Conservation (phyloP, 2,888 invertebrate species). For the Archips crataeganus region DNA sequence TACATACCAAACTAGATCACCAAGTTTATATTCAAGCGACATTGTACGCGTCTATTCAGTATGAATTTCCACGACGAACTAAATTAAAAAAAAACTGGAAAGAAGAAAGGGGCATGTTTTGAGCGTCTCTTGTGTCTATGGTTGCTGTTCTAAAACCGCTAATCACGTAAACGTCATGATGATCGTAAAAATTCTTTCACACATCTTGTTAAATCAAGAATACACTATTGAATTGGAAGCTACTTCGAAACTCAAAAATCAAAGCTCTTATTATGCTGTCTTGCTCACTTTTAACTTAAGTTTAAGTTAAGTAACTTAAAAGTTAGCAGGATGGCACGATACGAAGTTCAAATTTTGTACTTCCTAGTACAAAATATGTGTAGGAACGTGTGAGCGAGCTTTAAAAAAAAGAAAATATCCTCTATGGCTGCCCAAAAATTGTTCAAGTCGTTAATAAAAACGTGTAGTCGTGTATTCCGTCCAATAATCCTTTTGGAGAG, state of each 20-base stretch:
- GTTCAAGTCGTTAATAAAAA: constrained; percentile 14
- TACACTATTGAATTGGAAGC: neutral
- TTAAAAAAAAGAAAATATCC: neutral
- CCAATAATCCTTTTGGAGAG: neutral
- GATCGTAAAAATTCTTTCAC: neutral
- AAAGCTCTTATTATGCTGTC: too few species aligned
- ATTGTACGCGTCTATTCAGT: constrained; percentile 64
- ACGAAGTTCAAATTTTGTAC: too few species aligned
- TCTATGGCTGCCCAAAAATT: constrained; percentile 2
- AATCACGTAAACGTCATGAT: constrained; percentile 23
- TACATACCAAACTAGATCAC: constrained; percentile 85
- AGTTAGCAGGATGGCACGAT: too few species aligned
- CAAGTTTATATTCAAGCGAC: constrained; percentile 81
- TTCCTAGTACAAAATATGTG: too few species aligned
- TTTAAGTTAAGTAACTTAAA: too few species aligned
- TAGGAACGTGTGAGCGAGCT: neutral
- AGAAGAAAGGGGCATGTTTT: constrained; percentile 51
- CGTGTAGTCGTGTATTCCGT: neutral
- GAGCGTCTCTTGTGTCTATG: constrained; percentile 61
- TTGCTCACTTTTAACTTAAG: too few species aligned
- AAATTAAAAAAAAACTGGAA: constrained; percentile 59
- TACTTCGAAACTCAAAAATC: too few species aligned
- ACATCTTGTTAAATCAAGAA: constrained; percentile 7
- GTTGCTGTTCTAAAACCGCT: constrained; percentile 42
- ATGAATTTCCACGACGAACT: constrained; percentile 78